Percentiles rank a stretch among this genome's conserved stretches.
These are phyloP conservation scores for Epicauta chinensis DNA, from an alignment of 1,140 invertebrate genomes.

Conservation along the genomic window DNA sequence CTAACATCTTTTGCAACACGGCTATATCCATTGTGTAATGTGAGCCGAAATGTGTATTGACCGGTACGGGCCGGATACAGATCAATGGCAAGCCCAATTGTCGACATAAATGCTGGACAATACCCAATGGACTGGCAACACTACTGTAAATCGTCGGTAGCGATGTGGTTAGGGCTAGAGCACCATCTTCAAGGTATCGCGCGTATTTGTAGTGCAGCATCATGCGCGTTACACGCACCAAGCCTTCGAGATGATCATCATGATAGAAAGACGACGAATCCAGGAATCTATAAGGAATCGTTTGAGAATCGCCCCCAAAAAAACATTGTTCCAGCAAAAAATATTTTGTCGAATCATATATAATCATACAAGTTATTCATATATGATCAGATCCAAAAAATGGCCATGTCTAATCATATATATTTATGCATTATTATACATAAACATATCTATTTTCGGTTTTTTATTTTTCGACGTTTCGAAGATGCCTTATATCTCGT, in stretches of 20 bases:
- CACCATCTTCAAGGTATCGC: constrained; percentile 71
- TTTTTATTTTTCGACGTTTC: no score
- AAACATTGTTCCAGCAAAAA: no score
- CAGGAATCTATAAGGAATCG: constrained; percentile 30
- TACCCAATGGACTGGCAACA: constrained; percentile 61
- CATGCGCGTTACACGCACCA: constrained; percentile 66
- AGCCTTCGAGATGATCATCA: constrained; percentile 32
- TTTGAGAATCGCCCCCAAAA: no score
- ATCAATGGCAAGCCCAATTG: constrained; percentile 69
- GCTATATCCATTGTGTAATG: constrained; percentile 71
- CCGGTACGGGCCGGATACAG: constrained; percentile 77
- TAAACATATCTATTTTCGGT: no score
- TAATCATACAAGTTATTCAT: no score
- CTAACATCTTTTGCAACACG: constrained; percentile 70
- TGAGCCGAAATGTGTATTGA: constrained; percentile 65
- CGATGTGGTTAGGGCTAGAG: constrained; percentile 62
- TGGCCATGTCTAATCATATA: no score
- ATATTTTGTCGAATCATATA: no score
- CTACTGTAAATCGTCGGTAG: constrained; percentile 80
- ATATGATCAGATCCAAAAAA: no score
- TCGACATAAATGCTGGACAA: constrained; percentile 73
- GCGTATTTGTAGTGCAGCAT: constrained; percentile 76
- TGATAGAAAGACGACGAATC: constrained; percentile 35
- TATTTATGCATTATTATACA: no score
- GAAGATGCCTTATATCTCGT: no score